phyloP scores from a whole-genome alignment of 2,888 invertebrate genomes.

The Myopa tessellatipennis region DNA sequence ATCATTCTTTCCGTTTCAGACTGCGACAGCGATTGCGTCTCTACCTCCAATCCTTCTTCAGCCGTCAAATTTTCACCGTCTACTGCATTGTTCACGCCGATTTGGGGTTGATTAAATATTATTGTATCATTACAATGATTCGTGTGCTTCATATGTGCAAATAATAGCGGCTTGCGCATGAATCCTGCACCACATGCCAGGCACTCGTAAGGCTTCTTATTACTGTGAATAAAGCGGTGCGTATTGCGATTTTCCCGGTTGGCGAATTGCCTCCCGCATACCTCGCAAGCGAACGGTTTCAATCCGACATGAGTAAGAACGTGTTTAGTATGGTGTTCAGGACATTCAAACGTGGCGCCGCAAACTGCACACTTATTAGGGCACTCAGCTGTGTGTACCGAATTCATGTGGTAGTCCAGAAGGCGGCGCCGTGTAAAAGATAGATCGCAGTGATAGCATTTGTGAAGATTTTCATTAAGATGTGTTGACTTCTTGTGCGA shows the following conservation, averaged over 20 bases:
- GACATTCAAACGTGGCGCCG: conserved; percentile 83
- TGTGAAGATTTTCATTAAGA: conserved; percentile 76
- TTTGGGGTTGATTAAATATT: conserved; percentile 83
- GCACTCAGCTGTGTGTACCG: conserved; percentile 83
- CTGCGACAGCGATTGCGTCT: conserved; percentile 15
- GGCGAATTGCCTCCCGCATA: conserved; percentile 86
- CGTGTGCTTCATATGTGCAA: conserved; percentile 75
- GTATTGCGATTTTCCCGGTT: conserved; percentile 87
- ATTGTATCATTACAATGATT: conserved; percentile 82
- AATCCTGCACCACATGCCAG: conserved; percentile 83
- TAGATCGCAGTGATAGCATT: conserved; percentile 78
- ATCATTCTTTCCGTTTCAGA: conserved; percentile 36
- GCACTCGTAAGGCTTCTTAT: conserved; percentile 89
- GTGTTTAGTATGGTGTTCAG: conserved; percentile 82
- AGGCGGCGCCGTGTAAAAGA: conserved; percentile 77
- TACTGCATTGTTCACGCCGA: conserved; percentile 57
- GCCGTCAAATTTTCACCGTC: conserved; percentile 29
- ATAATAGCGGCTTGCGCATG: conserved; percentile 83
- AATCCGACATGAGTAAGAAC: conserved; percentile 81
- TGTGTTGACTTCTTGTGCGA: conserved; percentile 85
- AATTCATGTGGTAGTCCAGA: conserved; percentile 84
- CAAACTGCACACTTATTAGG: conserved; percentile 81
- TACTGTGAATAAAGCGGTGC: conserved; percentile 86
- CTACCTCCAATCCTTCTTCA: not conserved
- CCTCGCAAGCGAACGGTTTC: conserved; percentile 80